A percentile compares a stretch with the other conserved stretches of the same genome.
phyloP scores from a whole-genome alignment of 2,113 vertebrate species.

The Hepsetus odoe region DNA sequence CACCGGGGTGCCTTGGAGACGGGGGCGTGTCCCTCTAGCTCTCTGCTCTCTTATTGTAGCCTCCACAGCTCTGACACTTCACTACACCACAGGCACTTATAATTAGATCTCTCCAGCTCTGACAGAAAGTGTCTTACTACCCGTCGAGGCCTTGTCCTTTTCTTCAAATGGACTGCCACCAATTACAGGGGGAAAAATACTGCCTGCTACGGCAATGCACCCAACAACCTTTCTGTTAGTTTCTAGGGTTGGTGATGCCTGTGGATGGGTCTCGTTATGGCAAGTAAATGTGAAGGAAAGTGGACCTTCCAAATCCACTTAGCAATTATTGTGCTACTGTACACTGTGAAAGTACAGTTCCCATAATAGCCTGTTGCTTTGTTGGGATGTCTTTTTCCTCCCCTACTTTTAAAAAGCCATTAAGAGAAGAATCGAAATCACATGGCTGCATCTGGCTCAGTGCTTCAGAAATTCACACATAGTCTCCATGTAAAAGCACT shows the following conservation, averaged over 20 bases:
- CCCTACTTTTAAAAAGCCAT: constrained; percentile 8
- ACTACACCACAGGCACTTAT: constrained; percentile 68
- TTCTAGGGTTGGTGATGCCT: constrained; percentile 20
- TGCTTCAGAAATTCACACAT: background rate
- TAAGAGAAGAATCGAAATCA: constrained; percentile 5
- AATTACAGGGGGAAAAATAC: constrained; percentile 66
- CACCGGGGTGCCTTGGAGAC: constrained; percentile 60
- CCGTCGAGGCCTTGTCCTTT: constrained; percentile 55
- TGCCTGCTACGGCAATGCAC: constrained; percentile 34
- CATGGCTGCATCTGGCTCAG: background rate
- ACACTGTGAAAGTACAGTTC: constrained; percentile 7
- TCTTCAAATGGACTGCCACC: constrained; percentile 66
- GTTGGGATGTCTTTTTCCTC: constrained; percentile 2
- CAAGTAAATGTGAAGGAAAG: constrained; percentile 28
- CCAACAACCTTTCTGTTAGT: constrained; percentile 41
- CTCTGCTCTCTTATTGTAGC: constrained; percentile 63
- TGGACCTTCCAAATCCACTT: constrained; percentile 15
- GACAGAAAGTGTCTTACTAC: constrained; percentile 61
- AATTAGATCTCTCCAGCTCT: constrained; percentile 75
- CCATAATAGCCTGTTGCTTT: constrained; percentile 21
- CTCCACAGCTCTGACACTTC: constrained; percentile 63
- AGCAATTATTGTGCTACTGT: constrained; percentile 21
- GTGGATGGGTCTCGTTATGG: constrained; percentile 30
- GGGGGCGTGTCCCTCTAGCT: constrained; percentile 58
- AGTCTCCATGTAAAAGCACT: constrained; percentile 2